Base-by-base conservation (phyloP, 2,888 invertebrate genomes). In the Ferrisia virgata region DNA sequence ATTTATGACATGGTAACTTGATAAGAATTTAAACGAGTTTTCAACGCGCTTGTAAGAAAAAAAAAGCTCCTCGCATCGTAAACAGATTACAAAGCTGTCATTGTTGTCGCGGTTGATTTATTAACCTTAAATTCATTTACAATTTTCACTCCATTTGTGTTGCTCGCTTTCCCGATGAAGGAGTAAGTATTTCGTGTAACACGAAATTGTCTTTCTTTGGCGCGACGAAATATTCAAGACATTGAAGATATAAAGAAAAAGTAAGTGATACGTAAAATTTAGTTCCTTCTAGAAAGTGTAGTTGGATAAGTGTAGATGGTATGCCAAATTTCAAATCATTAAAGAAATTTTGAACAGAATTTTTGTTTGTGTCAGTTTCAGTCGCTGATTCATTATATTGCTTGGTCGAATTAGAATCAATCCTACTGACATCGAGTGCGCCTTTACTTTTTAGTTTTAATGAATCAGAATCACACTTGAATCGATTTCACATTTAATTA, bases 81-180 rank as follows among this genome's bases (percentile, higher is more conserved):
- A 64, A 64, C 58, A 64, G 58, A 64, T 64, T 64, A 64, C 58
- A 64, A 64, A 64, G 58, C 58, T 64, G 58, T 64, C 58, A 64
- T 64, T 64, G 58, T 64, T 25, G 58, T 64, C 58, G 58, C 58
- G 58, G 76, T 79, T 79, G 79, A 79, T 79, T 79, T 79, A 79
- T 39, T 39, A 79, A 40, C 39, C 40, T 39, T 25, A 40, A 39
- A 40, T 79, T 79, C 79, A 79, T 79, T 79, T 79, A 79, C 79
- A 79, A 79, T 79, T 79, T 79, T 79, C 79, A 39, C 79, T 79
- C 39, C 39, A 79, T 79, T 79, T 79, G 39, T 79, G 39, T 64
- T 64, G 58, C 58, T 1, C 1, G 58, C 9, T 64, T 64, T 64
- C 58, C 9, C 28, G 28, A 64, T 9, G 58, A 64, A 64, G 58